Base-by-base conservation (phyloP, 2,113 vertebrate genomes). In the Rhynchomys soricoides region DNA sequence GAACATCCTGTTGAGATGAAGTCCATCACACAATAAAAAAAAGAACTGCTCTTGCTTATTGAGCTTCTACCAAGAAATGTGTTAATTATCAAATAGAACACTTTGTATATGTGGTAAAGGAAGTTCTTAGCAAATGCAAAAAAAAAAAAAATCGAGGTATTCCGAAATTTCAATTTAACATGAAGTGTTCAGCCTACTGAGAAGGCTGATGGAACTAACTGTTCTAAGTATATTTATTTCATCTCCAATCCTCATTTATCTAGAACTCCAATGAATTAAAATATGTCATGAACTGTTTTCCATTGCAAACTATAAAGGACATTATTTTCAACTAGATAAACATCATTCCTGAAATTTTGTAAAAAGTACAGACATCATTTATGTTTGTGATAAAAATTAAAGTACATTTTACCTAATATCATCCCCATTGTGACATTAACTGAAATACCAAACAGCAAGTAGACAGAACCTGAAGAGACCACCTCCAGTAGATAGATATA, bases 1-100 rank as follows among this genome's bases (percentile, higher is more conserved):
- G 86, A 82, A 79, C 68, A 19, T 94, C 95, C 66, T 97, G 90
- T 95, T 96, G 97, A 89, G 94, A 97, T 62, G n/a, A 96, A 95
- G 94, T 94, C 88, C 96, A 96, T 62, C 82, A 26, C 37, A 93
- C 73, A 91, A 78, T 91, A 86, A 95, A 93, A n/a, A 59, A 96
- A 96, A 89, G 93, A 95, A 95, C 75, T 87, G 64, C 85, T 97
- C 93, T 89, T 91, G 55, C 62, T 97, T 93, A 87, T 59, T 86
- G 73, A 95, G 92, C 55, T 79, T 34, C 71, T 95, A 93, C 96
- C 94, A 95, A 96, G 74, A 82, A 97, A 95, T 94, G 93, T 95
- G 85, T 86, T 97, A 95, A 96, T 93, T 95, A 95, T 34, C 68
- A 66, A 75, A 88, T 3, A 91, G 73, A 95, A 78, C 31, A 95